Evolutionary conservation across 2,113 vertebrate species (phyloP).

Genomic region (Propithecus coquereli): DNA sequence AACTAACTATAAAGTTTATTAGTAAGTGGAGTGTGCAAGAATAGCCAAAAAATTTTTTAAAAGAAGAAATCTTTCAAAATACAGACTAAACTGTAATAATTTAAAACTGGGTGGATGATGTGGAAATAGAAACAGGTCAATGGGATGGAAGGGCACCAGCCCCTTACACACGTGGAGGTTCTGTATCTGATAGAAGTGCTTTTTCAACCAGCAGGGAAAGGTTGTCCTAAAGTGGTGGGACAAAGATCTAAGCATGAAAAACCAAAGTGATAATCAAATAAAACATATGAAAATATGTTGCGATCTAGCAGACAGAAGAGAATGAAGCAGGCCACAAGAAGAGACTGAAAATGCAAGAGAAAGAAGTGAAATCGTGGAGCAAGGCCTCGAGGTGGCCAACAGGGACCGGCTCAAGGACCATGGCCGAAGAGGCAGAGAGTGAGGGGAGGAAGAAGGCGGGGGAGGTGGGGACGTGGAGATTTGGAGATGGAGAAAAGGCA

Average conservation of each 20-base stretch:
- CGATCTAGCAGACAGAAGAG: not conserved
- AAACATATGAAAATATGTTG: not conserved
- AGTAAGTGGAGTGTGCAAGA: not conserved
- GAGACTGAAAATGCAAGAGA: not conserved
- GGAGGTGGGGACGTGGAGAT: not conserved
- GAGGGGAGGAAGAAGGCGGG: not conserved
- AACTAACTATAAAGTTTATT: not conserved
- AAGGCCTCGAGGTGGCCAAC: too few species aligned
- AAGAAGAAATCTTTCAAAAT: not conserved
- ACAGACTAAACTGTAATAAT: not conserved
- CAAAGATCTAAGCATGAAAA: not conserved
- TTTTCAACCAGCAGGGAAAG: not conserved
- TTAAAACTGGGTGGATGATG: not conserved
- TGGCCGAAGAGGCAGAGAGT: not conserved
- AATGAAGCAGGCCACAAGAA: not conserved
- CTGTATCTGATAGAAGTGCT: not conserved
- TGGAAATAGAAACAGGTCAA: not conserved
- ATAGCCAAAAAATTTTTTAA: not conserved
- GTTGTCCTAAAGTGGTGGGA: not conserved
- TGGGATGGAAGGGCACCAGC: not conserved
- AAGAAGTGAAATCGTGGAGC: not conserved
- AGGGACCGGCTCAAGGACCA: not conserved
- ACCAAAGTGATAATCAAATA: not conserved
- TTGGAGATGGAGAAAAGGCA: not conserved
- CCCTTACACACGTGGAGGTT: not conserved